Evolutionary conservation across 2,113 vertebrate genomes (phyloP).

Genomic region (Tautogolabrus adspersus): DNA sequence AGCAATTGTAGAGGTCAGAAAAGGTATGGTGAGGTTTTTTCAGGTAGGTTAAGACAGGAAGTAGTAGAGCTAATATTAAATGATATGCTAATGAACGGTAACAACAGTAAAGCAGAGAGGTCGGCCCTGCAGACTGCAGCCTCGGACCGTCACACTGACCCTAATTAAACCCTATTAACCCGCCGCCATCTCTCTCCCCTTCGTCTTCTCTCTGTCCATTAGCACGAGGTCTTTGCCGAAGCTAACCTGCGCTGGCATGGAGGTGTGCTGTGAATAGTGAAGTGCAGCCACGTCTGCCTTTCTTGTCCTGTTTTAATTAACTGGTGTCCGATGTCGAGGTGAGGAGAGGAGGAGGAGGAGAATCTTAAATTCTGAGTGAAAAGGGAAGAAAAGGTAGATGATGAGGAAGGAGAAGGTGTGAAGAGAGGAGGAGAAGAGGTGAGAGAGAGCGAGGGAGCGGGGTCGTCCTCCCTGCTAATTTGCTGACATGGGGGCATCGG

Average conservation of each 20-base stretch:
- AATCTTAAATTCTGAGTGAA: conserved; percentile 70
- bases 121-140: not conserved
- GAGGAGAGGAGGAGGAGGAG: conserved; percentile 48
- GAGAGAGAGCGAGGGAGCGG: conserved; percentile 43
- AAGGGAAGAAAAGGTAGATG: conserved; percentile 19
- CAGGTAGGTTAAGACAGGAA: not conserved
- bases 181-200: conserved; percentile 18
- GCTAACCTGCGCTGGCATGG: not conserved
- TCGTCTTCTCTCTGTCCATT: conserved; percentile 31
- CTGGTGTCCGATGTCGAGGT: conserved; percentile 66
- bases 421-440: conserved; percentile 19
- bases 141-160: conserved; percentile 38
- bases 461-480: conserved; percentile 87
- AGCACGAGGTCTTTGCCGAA: conserved; percentile 36
- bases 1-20: not conserved
- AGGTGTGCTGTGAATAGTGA: conserved; percentile 52
- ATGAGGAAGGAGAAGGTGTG: conserved; percentile 31
- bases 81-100: conserved; percentile 2
- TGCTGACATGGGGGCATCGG: conserved; percentile 83
- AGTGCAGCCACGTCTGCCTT: conserved; percentile 20
- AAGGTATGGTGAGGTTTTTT: not conserved
- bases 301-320: conserved; percentile 72
- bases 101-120: conserved; percentile 26
- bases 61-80: not conserved
- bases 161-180: conserved; percentile 72